Evolutionary conservation across 2,888 invertebrate genomes (phyloP), one percentile per base, ranked within the genome.

Genomic region (Hirudinaria manillensis): DNA sequence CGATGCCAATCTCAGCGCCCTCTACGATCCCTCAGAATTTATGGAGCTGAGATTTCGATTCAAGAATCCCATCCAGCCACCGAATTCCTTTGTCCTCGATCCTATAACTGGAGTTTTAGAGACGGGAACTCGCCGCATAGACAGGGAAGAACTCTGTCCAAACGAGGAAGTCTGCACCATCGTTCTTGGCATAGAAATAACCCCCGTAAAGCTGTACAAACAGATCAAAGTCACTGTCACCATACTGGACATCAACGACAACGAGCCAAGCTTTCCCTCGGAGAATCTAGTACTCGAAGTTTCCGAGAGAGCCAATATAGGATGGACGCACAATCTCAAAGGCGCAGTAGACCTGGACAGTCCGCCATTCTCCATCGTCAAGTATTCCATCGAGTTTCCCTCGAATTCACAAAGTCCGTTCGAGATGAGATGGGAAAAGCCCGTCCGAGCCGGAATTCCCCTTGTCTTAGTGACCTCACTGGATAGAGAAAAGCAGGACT

Each of bases 181-280:
- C 32, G 38, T 74, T 21, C 65, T 79, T 0, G 78, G 79, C 68
- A 73, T 79, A 4, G 77, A 76, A 16, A 77, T 79, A 10, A 75
- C 74, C 32, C 79, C 78, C 6, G 65, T 66, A 27, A 70, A 74
- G 55, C 73, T 76, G 65, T 75, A 77, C 55, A 55, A 72, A n/a
- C 75, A 78, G 66, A 76, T 80, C 61, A 77, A 77, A 45, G 77
- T 79, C 6, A 74, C 51, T 24, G 71, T 80, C 45, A 71, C 70
- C 16, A 70, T 80, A 21, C 2, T 74, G 2, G 80, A 80, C 71
- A 76, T 76, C 74, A 80, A 80, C 68, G 80, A 80, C 75, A 78
- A 79, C 76, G 67, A 61, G 72, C 80, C 80, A 16, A 29, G 61
- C 24, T 80, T 78, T 70, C 61, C 77, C 29, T 70, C 73, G 4